Base-by-base conservation (phyloP, 2,888 invertebrate species). In the Pasiphila rectangulata region DNA sequence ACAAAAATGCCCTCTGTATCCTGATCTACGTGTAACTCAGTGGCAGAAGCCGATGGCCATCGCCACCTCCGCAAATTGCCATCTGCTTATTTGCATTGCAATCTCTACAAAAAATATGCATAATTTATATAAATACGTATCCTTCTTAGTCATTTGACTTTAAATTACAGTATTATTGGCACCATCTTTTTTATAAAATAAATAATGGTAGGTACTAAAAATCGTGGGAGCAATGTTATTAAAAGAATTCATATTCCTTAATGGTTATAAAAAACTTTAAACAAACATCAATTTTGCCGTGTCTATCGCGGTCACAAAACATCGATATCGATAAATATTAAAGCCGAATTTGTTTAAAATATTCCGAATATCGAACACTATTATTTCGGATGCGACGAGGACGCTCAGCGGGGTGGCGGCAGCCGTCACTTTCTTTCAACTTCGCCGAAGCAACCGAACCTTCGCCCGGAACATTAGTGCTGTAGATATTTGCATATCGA, bases 381-480 rank as follows among this genome's bases (percentile, higher is more conserved):
- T 49, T 67, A 65, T 70, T 73, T 72, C 66, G 70, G 70, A 68
- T 72, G 71, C 65, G 71, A 64, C 60, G 71, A 72, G 74, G 74
- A 74, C 74, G 68, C 81, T 50, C 83, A 54, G 53, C 82, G 79
- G 82, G 83, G 79, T 64, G 83, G 65, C 72, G 60, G 64, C 62
- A 63, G 64, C 66, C 72, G 74, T 67, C 74, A 75, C 76, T 77
- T 77, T 77, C 83, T 83, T 85, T 85, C 57, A 79, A 78, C 72
- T 75, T 70, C 59, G 75, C 81, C 83, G 83, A 78, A 71, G 53
- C 36, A 56, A 55, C 35, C 30, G 19, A 59, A 55, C 56, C 56
- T 60, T 55, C 51, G 50, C 54, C 50, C 50, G 46, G 39, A 46
- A 32, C 32, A 17, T 30, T 59, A 63, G 63, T 67, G 64, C 67